Evolutionary conservation across 1,140 invertebrate species (phyloP).

Genomic region (Drosophila bipectinata): DNA sequence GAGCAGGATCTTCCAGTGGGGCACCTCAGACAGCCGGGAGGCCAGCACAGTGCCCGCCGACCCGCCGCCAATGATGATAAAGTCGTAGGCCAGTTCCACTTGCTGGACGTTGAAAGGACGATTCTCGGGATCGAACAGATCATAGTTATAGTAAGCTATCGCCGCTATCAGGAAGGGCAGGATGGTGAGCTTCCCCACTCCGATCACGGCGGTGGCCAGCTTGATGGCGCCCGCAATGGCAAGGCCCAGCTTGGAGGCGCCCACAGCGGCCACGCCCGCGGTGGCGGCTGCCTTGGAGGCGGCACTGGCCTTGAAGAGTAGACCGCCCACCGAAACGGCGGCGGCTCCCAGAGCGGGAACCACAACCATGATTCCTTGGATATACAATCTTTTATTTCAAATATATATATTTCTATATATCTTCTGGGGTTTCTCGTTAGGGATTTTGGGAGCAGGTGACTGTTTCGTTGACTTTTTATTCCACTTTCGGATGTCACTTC

Average conservation of each 20-base stretch:
- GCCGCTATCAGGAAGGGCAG: slow-evolving; percentile 91
- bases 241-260: slow-evolving; percentile 81
- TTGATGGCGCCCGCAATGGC: slow-evolving; percentile 87
- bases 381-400: background rate
- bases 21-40: slow-evolving; percentile 91
- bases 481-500: slow-evolving; percentile 1
- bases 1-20: slow-evolving; percentile 91
- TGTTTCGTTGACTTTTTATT: background rate
- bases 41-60: slow-evolving; percentile 95
- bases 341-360: slow-evolving; percentile 73
- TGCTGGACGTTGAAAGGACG: slow-evolving; percentile 89
- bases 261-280: slow-evolving; percentile 71
- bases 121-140: slow-evolving; percentile 93
- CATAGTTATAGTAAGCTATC: slow-evolving; percentile 93
- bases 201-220: slow-evolving; percentile 87
- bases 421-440: background rate
- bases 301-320: slow-evolving; percentile 77
- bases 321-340: slow-evolving; percentile 73
- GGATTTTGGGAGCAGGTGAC: background rate
- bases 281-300: slow-evolving; percentile 73
- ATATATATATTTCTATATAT: background rate
- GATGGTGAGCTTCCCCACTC: slow-evolving; percentile 89
- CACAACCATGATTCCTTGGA: slow-evolving; percentile 60
- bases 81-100: slow-evolving; percentile 90
- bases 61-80: slow-evolving; percentile 92